Evolutionary conservation across 2,113 vertebrate genomes (phyloP), one percentile per base, ranked within the genome.

Genomic region (Rhinoderma darwinii): DNA sequence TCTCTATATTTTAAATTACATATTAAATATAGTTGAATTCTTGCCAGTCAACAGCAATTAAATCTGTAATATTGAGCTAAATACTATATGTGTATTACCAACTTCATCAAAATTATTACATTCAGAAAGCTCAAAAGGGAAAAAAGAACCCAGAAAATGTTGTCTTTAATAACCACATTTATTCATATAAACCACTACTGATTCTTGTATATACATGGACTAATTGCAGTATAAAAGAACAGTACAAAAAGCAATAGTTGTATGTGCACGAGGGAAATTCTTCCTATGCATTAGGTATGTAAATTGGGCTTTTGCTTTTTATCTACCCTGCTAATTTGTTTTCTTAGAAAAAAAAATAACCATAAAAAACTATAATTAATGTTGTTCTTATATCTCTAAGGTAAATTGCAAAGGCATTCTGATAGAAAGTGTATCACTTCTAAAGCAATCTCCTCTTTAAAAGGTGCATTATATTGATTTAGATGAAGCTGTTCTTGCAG

Each of bases 401-500:
- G 86, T 87, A 87, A 87, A 87, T 87, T 87, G 68, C 78, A 87
- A 87, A 87, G 50, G 78, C 86, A 82, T 63, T 82, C 78, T 86
- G 77, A 86, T 86, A 68, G 50, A 82, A 87, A 87, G 41, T 75
- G 78, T 78, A 87, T 87, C 35, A 32, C 20, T 63, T 35, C 66
- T 82, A 50, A 87, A 63, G 86, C 54, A 82, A 82, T 82, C 68
- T 75, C 37, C 50, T 59, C 61, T 74, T 81, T 86, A 75, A 75
- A 82, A 82, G 86, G 79, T 82, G 78, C 51, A 82, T 75, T 82
- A 82, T 87, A 87, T 82, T 87, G 86, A 87, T 87, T 82, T 74
- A 87, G 70, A 59, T n/a, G 32, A 56, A 87, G 86, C n/a, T 74
- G 77, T 74, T 82, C 50, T 63, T 82, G 86, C 78, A 87, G 50